These are phyloP conservation scores for Caranx ignobilis DNA, from an alignment of 2,113 vertebrate species.

Conservation along the genomic window DNA sequence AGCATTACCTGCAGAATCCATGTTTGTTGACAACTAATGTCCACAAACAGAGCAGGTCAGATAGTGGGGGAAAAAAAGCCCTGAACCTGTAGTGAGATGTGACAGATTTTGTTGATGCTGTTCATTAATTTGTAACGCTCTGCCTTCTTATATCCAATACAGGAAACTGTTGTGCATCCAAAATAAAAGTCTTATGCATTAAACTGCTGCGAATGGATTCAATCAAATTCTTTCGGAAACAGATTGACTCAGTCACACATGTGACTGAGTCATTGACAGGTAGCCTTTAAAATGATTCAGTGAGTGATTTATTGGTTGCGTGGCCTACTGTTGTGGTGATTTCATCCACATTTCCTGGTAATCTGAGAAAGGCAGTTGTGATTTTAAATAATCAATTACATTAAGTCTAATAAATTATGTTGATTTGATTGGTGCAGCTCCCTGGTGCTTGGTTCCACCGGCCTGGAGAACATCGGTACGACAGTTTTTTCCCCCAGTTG, in stretches of 20 bases:
- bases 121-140: background rate
- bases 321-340: background rate
- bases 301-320: background rate
- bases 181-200: background rate
- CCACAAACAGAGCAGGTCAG: background rate
- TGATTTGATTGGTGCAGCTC: background rate
- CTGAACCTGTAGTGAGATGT: background rate
- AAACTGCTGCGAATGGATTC: background rate
- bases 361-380: background rate
- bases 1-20: conserved; percentile 25
- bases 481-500: background rate
- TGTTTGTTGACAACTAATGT: conserved; percentile 17
- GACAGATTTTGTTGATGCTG: background rate
- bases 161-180: background rate
- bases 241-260: background rate
- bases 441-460: background rate
- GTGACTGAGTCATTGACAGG: background rate
- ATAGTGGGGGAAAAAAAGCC: background rate
- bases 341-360: background rate
- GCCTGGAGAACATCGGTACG: background rate
- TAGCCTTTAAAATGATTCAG: background rate
- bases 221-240: conserved; percentile 2
- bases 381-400: background rate
- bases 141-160: background rate
- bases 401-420: conserved; percentile 18